These are phyloP conservation scores for Papilio polyxenes DNA, from an alignment of 1,140 invertebrate genomes.

Conservation along the genomic window DNA sequence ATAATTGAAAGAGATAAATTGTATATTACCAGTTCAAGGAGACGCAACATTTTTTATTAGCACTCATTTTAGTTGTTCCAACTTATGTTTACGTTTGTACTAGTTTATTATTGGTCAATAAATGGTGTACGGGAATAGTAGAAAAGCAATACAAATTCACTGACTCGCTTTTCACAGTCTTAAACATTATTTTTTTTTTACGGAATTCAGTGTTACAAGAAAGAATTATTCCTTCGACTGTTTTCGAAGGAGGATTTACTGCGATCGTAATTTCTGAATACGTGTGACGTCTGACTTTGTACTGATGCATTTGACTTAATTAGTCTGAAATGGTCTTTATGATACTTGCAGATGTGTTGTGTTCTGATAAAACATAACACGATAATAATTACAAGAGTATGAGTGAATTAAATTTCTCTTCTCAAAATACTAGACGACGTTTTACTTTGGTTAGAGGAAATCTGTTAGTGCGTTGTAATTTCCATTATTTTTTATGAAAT, in stretches of 20 bases:
- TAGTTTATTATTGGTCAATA: too few species aligned
- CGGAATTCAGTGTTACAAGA: too few species aligned
- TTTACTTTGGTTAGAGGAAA: too few species aligned
- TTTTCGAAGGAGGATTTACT: slow-evolving; percentile 46
- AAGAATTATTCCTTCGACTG: slow-evolving; percentile 9
- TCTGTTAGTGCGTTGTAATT: too few species aligned
- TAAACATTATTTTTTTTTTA: background rate
- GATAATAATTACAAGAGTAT: too few species aligned
- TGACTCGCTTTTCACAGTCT: too few species aligned
- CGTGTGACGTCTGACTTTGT: background rate
- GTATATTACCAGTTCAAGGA: slow-evolving; percentile 34
- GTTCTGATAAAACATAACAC: too few species aligned
- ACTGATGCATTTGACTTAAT: slow-evolving; percentile 44
- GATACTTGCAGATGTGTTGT: background rate
- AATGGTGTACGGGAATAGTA: too few species aligned
- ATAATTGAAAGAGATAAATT: slow-evolving; percentile 51
- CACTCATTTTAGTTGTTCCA: background rate
- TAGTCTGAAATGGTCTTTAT: background rate
- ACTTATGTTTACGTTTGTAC: background rate
- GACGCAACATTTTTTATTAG: background rate
- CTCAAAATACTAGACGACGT: too few species aligned
- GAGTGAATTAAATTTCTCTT: too few species aligned
- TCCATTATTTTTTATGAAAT: too few species aligned
- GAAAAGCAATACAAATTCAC: too few species aligned
- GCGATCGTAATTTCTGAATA: slow-evolving; percentile 42